Percentiles rank a stretch among this genome's conserved stretches.
Conservation (phyloP, 1,140 invertebrate species). For the Choristoneura fumiferana region DNA sequence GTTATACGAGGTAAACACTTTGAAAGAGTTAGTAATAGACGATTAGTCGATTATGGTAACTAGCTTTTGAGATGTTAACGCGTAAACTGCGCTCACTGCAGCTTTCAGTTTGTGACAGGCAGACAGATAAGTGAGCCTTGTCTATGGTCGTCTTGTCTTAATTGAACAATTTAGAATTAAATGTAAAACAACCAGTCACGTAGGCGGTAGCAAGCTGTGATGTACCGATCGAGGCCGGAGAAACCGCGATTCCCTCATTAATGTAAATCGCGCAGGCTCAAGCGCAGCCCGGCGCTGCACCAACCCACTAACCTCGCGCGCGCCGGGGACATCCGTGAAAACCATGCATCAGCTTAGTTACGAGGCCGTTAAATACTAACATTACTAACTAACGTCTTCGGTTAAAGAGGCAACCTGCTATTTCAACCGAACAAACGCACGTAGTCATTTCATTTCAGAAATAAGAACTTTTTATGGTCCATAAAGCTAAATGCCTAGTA, state of each 20-base stretch:
- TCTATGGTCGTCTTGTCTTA: slow-evolving; percentile 39
- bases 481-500: too few species aligned
- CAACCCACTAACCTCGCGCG: slow-evolving; percentile 61
- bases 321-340: slow-evolving; percentile 24
- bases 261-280: slow-evolving; percentile 48
- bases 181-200: slow-evolving; percentile 34
- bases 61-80: slow-evolving; percentile 11
- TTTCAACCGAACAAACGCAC: neutral
- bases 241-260: slow-evolving; percentile 60
- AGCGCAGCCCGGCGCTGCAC: slow-evolving; percentile 34
- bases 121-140: slow-evolving; percentile 25
- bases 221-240: slow-evolving; percentile 48
- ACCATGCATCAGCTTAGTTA: slow-evolving; percentile 22
- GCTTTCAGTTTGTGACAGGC: slow-evolving; percentile 24
- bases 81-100: slow-evolving; percentile 16
- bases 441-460: too few species aligned
- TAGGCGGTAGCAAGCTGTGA: slow-evolving; percentile 38
- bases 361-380: slow-evolving; percentile 5
- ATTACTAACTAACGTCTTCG: slow-evolving; percentile 4
- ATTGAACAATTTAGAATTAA: slow-evolving; percentile 45
- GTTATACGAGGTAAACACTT: slow-evolving; percentile 2
- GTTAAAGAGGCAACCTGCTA: neutral
- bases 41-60: slow-evolving; percentile 20
- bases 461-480: too few species aligned
- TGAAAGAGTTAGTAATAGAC: slow-evolving; percentile 14